Conservation (phyloP, 37 sponge, comb jelly and placozoan species). For the Diacarnus erythraeanus region DNA sequence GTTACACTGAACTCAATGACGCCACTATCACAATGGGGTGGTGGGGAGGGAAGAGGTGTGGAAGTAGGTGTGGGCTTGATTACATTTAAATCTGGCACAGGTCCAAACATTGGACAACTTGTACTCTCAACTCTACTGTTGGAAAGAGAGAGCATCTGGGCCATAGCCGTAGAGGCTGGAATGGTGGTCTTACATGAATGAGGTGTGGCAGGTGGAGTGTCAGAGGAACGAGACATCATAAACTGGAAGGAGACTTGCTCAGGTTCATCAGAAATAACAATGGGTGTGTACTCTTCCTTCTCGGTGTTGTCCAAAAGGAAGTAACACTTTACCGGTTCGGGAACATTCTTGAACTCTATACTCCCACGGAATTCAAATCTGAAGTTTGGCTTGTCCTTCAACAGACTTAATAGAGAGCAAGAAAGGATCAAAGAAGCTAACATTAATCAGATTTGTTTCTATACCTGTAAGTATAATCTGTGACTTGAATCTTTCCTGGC, state of each 20-base stretch:
- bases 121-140: too few species aligned
- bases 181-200: neutral
- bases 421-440: neutral
- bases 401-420: constrained; percentile 9
- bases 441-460: neutral
- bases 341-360: constrained; percentile 79
- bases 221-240: neutral
- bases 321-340: constrained; percentile 63
- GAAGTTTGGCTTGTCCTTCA: constrained; percentile 65
- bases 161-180: neutral
- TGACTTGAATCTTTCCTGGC: constrained; percentile 79
- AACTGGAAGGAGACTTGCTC: constrained; percentile 20
- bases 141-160: neutral
- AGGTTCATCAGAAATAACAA: constrained; percentile 37
- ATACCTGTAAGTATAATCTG: constrained; percentile 77
- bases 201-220: constrained; percentile 40
- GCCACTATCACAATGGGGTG: neutral
- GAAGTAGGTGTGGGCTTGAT: constrained; percentile 28
- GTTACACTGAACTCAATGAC: neutral
- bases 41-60: constrained; percentile 18
- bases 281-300: constrained; percentile 8
- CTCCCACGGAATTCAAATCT: constrained; percentile 59
- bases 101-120: too few species aligned
- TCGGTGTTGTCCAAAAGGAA: constrained; percentile 63
- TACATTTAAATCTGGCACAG: constrained; percentile 27